These are phyloP conservation scores for Matsumyia berberina DNA, from an alignment of 2,888 invertebrate genomes.

Conservation along the genomic window DNA sequence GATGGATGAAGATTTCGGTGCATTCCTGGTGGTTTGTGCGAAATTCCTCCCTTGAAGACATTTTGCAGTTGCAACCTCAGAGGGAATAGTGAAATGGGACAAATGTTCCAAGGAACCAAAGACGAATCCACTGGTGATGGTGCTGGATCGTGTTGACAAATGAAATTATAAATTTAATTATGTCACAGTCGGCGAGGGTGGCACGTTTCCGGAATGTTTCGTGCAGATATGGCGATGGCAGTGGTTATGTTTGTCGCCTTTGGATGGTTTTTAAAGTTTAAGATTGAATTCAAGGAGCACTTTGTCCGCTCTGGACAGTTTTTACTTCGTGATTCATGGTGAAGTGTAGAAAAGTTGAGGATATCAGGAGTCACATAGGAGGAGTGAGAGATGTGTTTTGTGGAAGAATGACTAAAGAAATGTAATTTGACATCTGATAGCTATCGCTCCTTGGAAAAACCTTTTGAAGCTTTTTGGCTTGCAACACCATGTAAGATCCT, in stretches of 20 bases:
- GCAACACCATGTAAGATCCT: too few species aligned
- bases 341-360: too few species aligned
- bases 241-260: not conserved
- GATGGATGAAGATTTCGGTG: slow-evolving; percentile 73
- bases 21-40: slow-evolving; percentile 51
- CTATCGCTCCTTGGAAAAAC: too few species aligned
- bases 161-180: slow-evolving; percentile 74
- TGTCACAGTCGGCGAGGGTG: slow-evolving; percentile 18
- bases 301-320: slow-evolving; percentile 7
- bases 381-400: too few species aligned
- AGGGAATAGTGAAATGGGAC: slow-evolving; percentile 26
- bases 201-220: not conserved
- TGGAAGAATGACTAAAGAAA: too few species aligned
- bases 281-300: slow-evolving; percentile 30
- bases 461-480: too few species aligned
- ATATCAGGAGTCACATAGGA: too few species aligned
- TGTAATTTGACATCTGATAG: too few species aligned
- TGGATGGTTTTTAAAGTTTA: slow-evolving; percentile 11
- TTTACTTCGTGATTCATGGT: not conserved
- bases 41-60: slow-evolving; percentile 17
- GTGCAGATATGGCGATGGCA: not conserved
- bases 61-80: slow-evolving; percentile 13
- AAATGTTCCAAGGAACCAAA: slow-evolving; percentile 48
- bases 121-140: slow-evolving; percentile 27
- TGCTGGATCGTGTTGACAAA: slow-evolving; percentile 58